phyloP scores from a whole-genome alignment of 2,797 vertebrate genomes.

The Sebastes paucispinis region DNA sequence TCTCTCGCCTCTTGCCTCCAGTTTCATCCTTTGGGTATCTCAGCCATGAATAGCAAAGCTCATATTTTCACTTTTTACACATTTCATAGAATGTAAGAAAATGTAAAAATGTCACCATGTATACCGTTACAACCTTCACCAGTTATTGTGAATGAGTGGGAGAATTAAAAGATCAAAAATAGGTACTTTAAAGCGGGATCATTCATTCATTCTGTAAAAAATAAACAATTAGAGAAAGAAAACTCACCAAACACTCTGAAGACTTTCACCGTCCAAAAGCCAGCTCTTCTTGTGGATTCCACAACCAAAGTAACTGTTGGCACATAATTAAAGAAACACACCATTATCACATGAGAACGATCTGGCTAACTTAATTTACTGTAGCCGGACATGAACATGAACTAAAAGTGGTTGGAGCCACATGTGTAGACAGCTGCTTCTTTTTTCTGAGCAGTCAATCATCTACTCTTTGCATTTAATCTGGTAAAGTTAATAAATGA shows the following conservation, averaged over 20 bases:
- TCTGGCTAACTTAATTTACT: constrained; percentile 60
- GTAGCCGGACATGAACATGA: constrained; percentile 3
- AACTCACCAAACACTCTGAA: constrained; percentile 28
- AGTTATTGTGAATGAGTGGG: not conserved
- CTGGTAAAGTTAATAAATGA: not conserved
- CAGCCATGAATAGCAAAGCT: too few species aligned
- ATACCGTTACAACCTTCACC: not conserved
- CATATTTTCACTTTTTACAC: too few species aligned
- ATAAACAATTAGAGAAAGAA: not conserved
- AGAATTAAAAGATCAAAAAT: not conserved
- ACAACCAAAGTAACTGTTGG: not conserved
- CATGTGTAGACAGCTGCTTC: not conserved
- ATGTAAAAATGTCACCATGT: too few species aligned
- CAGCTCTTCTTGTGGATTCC: not conserved
- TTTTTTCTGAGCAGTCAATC: not conserved
- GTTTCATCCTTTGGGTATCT: too few species aligned
- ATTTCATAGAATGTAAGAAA: too few species aligned
- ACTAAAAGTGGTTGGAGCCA: not conserved
- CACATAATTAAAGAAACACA: constrained; percentile 18
- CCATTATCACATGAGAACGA: constrained; percentile 64
- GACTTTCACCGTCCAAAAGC: not conserved
- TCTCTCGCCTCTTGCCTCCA: too few species aligned
- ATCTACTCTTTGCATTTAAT: not conserved
- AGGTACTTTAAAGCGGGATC: not conserved
- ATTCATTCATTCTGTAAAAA: not conserved